phyloP scores from a whole-genome alignment of 2,888 invertebrate species.

The Amphimallon solstitiale region DNA sequence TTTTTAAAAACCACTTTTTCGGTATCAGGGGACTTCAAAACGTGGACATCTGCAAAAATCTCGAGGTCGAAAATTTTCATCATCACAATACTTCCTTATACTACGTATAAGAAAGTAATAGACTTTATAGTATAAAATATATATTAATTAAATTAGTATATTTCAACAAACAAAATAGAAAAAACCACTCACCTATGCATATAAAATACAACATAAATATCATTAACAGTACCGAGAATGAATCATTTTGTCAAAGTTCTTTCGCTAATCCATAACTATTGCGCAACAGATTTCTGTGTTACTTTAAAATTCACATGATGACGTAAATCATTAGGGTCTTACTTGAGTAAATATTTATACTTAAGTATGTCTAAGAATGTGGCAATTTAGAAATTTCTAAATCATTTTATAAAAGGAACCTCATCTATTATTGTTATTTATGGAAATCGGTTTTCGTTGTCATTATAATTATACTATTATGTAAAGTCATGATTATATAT shows the following conservation, averaged over 20 bases:
- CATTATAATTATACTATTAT: not conserved
- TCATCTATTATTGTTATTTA: not conserved
- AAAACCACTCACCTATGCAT: too few species aligned
- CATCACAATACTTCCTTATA: too few species aligned
- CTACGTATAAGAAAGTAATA: too few species aligned
- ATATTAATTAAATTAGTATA: too few species aligned
- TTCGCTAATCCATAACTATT: not conserved
- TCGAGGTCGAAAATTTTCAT: too few species aligned
- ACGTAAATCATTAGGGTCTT: conserved; percentile 13
- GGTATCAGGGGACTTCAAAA: too few species aligned
- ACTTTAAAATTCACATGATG: conserved; percentile 8
- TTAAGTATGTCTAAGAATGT: not conserved
- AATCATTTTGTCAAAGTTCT: conserved; percentile 14
- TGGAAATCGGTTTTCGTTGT: not conserved
- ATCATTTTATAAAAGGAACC: not conserved
- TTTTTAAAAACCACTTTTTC: too few species aligned
- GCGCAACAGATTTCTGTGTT: not conserved
- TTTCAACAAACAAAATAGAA: too few species aligned
- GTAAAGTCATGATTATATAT: conserved; percentile 9
- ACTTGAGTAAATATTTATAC: conserved; percentile 11
- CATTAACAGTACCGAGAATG: not conserved
- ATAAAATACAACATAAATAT: too few species aligned
- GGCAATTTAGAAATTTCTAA: conserved; percentile 2
- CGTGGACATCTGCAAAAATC: too few species aligned
- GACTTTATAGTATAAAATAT: too few species aligned